phyloP scores from a whole-genome alignment of 2,888 invertebrate genomes.

The Osedax fenrisi region DNA sequence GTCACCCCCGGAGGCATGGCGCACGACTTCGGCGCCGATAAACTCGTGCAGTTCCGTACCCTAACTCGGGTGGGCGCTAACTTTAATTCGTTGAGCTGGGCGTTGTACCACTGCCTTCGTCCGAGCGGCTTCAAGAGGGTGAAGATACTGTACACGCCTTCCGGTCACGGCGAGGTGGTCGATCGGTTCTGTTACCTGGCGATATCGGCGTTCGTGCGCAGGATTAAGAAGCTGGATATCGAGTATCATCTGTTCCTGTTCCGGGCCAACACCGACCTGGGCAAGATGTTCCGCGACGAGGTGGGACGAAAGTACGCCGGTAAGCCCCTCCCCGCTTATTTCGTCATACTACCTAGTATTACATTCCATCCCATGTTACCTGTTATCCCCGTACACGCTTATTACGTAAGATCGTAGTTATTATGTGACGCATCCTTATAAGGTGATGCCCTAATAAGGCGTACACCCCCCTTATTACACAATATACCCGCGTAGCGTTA shows the following conservation, averaged over 20 bases:
- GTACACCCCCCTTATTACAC: too few species aligned
- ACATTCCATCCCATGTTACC: too few species aligned
- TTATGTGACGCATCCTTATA: too few species aligned
- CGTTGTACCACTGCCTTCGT: constrained; percentile 13
- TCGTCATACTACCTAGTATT: too few species aligned
- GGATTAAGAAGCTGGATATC: constrained; percentile 17
- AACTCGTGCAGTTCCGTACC: constrained; percentile 57
- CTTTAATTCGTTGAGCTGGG: constrained; percentile 29
- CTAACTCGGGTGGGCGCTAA: constrained; percentile 55
- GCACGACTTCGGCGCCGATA: constrained; percentile 42
- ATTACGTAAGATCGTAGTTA: too few species aligned
- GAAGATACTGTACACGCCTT: constrained; percentile 30
- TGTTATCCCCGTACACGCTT: too few species aligned
- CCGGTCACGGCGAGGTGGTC: constrained; percentile 26
- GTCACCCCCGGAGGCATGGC: constrained; percentile 57
- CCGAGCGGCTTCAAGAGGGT: constrained; percentile 14
- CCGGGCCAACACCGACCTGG: constrained; percentile 13
- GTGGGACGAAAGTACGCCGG: constrained; percentile 32
- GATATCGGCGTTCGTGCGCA: constrained; percentile 31
- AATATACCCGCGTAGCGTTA: too few species aligned
- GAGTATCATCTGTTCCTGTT: background rate
- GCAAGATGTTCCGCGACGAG: constrained; percentile 25
- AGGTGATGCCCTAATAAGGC: too few species aligned
- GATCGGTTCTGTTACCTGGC: constrained; percentile 35
- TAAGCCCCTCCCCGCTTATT: too few species aligned